These are phyloP conservation scores for Sphaerodactylus townsendi DNA, from an alignment of 2,113 vertebrate genomes.

Conservation along the genomic window DNA sequence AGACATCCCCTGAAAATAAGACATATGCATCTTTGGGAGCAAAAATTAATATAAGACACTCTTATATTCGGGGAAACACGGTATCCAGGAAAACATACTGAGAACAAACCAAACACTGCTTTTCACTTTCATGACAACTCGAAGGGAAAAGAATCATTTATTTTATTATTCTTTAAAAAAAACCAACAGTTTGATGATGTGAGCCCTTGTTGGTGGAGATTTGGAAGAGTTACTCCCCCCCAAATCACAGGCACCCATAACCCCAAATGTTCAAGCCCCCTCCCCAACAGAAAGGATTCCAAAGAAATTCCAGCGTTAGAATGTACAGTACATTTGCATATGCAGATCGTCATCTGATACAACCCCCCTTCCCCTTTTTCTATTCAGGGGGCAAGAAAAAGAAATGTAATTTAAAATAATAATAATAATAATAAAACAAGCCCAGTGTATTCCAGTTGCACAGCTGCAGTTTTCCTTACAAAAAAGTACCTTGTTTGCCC, in stretches of 20 bases:
- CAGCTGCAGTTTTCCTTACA: constrained; percentile 27
- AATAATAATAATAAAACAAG: background rate
- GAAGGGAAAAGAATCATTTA: constrained; percentile 25
- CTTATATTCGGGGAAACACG: no score
- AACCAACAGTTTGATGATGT: background rate
- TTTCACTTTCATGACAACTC: constrained; percentile 7
- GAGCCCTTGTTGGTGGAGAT: constrained; percentile 24
- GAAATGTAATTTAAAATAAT: background rate
- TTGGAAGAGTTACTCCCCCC: background rate
- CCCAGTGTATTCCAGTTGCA: background rate
- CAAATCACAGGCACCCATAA: background rate
- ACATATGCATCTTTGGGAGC: no score
- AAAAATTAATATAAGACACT: no score
- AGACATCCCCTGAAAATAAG: no score
- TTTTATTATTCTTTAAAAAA: background rate
- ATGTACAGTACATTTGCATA: constrained; percentile 22
- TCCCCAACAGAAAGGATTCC: background rate
- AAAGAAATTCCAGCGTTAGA: constrained; percentile 16
- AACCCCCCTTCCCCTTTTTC: background rate
- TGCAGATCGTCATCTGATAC: constrained; percentile 6
- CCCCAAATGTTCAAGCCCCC: background rate
- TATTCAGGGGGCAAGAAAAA: background rate
- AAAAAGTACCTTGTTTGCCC: constrained; percentile 13
- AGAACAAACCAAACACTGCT: background rate
- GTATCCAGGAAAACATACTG: no score